Conservation (phyloP, 1,140 invertebrate species). For the Drosophila bipectinata region DNA sequence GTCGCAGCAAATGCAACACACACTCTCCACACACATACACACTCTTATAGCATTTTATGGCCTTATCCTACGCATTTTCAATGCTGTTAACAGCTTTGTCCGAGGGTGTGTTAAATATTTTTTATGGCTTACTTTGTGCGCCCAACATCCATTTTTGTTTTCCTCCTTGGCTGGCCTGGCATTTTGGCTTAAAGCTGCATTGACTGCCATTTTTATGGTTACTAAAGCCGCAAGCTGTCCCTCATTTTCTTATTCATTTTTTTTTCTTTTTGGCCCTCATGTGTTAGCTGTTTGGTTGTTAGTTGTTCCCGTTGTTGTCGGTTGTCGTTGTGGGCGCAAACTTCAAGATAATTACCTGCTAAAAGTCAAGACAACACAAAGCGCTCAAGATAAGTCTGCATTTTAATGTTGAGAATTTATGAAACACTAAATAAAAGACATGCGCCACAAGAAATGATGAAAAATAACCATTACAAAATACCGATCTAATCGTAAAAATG, state of each 20-base stretch:
- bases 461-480: conserved; percentile 8
- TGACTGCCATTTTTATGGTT: conserved; percentile 73
- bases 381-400: conserved; percentile 59
- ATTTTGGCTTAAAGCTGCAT: conserved; percentile 60
- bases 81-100: conserved; percentile 78
- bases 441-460: conserved; percentile 15
- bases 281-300: conserved; percentile 27
- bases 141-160: conserved; percentile 59
- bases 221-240: conserved; percentile 61
- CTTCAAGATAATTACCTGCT: conserved; percentile 72
- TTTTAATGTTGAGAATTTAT: conserved; percentile 34
- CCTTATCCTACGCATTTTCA: conserved; percentile 77
- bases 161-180: conserved; percentile 18
- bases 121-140: conserved; percentile 78
- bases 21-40: conserved; percentile 22
- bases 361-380: conserved; percentile 71
- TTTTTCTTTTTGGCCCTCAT: conserved; percentile 28
- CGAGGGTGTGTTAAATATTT: conserved; percentile 81
- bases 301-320: conserved; percentile 22
- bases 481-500: not conserved
- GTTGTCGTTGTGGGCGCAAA: conserved; percentile 51
- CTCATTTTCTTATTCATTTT: not conserved
- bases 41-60: conserved; percentile 56
- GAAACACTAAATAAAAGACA: conserved; percentile 30
- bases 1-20: conserved; percentile 62